phyloP scores from a whole-genome alignment of 2,113 vertebrate genomes.

The Dicentrarchus labrax region DNA sequence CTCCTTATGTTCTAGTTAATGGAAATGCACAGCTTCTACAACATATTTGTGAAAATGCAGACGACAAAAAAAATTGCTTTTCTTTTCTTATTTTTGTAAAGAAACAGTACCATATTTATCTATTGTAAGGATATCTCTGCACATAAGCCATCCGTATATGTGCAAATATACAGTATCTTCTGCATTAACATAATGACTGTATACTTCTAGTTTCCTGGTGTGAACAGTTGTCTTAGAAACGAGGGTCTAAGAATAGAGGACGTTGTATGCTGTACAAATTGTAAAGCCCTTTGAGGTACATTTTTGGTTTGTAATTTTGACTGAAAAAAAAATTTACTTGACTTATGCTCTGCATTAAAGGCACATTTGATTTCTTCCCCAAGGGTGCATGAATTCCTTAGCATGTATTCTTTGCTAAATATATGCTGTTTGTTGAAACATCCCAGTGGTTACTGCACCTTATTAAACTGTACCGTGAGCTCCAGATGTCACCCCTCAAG shows the following conservation, averaged over 20 bases:
- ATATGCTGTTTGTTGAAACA: neutral
- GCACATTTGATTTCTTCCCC: neutral
- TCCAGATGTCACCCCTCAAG: neutral
- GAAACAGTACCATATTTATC: neutral
- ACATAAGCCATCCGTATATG: neutral
- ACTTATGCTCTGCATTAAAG: neutral
- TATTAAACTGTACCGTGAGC: neutral
- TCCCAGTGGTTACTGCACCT: neutral
- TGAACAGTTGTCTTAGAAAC: neutral
- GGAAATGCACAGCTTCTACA: neutral
- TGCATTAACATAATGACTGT: neutral
- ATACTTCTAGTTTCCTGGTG: neutral
- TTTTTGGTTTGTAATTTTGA: neutral
- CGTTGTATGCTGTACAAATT: neutral
- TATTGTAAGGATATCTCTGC: too few relatives aligned
- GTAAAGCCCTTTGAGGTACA: neutral
- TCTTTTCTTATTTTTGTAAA: neutral
- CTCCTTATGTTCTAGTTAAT: neutral
- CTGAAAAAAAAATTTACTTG: neutral
- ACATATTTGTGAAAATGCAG: neutral
- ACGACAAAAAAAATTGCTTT: neutral
- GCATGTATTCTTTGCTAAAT: neutral
- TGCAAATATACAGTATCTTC: too few relatives aligned
- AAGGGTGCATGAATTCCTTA: too few relatives aligned
- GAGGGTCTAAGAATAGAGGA: neutral